These are phyloP conservation scores for Conus betulinus DNA, from an alignment of 1,140 invertebrate species.

Conservation along the genomic window DNA sequence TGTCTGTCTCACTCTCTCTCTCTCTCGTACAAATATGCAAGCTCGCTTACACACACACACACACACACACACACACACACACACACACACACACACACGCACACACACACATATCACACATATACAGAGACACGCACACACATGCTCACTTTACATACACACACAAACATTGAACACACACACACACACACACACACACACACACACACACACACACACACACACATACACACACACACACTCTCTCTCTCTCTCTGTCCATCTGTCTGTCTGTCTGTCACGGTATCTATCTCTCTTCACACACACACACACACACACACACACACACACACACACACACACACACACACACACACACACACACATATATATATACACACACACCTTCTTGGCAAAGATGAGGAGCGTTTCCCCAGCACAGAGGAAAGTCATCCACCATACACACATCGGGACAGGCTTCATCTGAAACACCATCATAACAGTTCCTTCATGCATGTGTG, in stretches of 20 bases:
- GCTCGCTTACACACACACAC: conserved; percentile 11
- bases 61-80: conserved; percentile 17
- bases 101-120: neutral
- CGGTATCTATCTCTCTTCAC: too few species aligned
- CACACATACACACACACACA: neutral
- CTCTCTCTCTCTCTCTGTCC: neutral
- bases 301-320: neutral
- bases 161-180: too few species aligned
- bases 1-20: too few species aligned
- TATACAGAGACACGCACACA: neutral
- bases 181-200: conserved; percentile 6
- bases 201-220: conserved; percentile 19
- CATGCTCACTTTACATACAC: neutral
- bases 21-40: neutral
- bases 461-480: neutral
- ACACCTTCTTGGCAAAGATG: conserved; percentile 54
- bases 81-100: neutral
- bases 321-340: neutral
- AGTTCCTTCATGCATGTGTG: too few species aligned
- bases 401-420: conserved; percentile 50
- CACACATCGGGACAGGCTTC: conserved; percentile 30
- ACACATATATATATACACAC: neutral
- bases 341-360: conserved; percentile 14
- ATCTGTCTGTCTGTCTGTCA: too few species aligned
- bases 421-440: conserved; percentile 16